Evolutionary conservation across 2,888 invertebrate genomes (phyloP), one percentile per base, ranked within the genome.

Genomic region (Diaphora mendica): DNA sequence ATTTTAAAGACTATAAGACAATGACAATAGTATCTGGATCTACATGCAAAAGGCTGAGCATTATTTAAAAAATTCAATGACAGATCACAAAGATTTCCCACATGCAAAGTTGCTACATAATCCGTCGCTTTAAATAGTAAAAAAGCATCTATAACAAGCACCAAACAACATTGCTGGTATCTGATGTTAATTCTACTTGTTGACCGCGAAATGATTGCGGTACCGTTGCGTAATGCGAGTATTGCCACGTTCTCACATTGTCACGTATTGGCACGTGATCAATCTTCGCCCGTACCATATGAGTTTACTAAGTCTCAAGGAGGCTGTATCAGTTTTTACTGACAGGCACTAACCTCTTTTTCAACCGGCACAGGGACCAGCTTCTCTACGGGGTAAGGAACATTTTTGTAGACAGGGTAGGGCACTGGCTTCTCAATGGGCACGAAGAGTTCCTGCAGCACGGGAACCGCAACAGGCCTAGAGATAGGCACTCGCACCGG

Each of bases 361-460:
- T 97, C 96, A 77, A 98, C 97, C 73, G 97, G 96, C 82, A 97
- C 96, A n/a, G 97, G 98, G 64, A 98, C 96, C 55, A 96, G 96
- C 90, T 97, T 97, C 91, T 97, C 97, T 70, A 98, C 97, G 65
- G 98, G 97, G 86, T 97, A 97, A 23, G 98, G 98, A 78, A 96
- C 95, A 79, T 96, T 96, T 91, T 97, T 97, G 86, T 97, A 97
- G 73, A 98, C 97, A 72, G 97, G 97, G 81, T 97, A 97, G 0
- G 97, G 97, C 77, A 97, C 96, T 59, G 96, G 93, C 89, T 96
- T 96, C 88, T 96, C 96, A 76, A 97, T 91, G 64, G 96, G 96
- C 79, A 97, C 95, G 83, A 92, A 96, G 70, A 97, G 90, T 90
- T 97, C 96, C 81, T 93, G 95, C 83, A 97, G 92, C 68, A 97